Percentiles rank a stretch among this genome's conserved stretches.
phyloP scores from a whole-genome alignment of 2,797 vertebrate species.

The Paguma larvata region DNA sequence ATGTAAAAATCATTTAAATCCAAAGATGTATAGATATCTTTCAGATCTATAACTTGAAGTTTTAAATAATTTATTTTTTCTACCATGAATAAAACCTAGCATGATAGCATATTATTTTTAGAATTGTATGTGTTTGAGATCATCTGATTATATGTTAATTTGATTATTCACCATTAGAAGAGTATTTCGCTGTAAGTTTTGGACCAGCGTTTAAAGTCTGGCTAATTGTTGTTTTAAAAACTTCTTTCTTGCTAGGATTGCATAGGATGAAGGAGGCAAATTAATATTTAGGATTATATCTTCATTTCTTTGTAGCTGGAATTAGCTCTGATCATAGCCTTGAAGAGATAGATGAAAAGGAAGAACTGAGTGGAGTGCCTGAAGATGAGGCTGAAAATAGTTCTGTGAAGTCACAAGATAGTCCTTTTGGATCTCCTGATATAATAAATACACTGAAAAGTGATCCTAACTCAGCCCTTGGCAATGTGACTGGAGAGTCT shows the following conservation, averaged over 20 bases:
- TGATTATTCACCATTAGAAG: slow-evolving; percentile 26
- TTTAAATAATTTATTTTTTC: slow-evolving; percentile 18
- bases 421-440: slow-evolving; percentile 86
- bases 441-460: slow-evolving; percentile 84
- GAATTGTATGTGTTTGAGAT: not conserved
- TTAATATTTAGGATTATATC: slow-evolving; percentile 69
- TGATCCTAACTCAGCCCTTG: slow-evolving; percentile 82
- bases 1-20: slow-evolving; percentile 18
- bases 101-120: slow-evolving; percentile 37
- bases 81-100: slow-evolving; percentile 22
- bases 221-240: slow-evolving; percentile 59
- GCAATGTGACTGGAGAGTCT: slow-evolving; percentile 84
- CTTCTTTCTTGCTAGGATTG: slow-evolving; percentile 33
- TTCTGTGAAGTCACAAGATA: slow-evolving; percentile 83
- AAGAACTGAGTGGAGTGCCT: slow-evolving; percentile 88
- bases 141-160: not conserved
- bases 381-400: slow-evolving; percentile 78
- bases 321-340: slow-evolving; percentile 88
- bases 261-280: not conserved
- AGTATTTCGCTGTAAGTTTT: slow-evolving; percentile 50
- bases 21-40: not conserved
- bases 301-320: slow-evolving; percentile 84
- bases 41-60: not conserved
- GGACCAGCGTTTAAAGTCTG: slow-evolving; percentile 38
- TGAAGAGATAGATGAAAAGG: slow-evolving; percentile 95